Base-by-base conservation (phyloP, 92 coral and sea anemone genomes). In the Meandrina meandrites region DNA sequence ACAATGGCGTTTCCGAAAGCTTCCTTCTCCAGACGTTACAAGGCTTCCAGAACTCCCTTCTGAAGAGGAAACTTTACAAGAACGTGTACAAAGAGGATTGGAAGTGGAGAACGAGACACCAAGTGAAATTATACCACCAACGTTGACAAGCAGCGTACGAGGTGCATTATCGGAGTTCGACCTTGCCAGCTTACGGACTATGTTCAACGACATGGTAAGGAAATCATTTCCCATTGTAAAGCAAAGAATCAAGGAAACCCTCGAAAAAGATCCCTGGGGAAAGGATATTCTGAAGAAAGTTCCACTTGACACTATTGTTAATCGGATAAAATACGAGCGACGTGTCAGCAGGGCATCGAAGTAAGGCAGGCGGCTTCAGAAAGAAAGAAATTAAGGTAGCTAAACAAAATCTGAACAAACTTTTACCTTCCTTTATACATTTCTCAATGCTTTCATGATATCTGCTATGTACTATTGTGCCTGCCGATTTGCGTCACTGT, bases 1-100 rank as follows among this genome's bases (percentile, higher is more conserved):
- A 31, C 76, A 62, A 28, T 86, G 89, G 89, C 83, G 67, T 51
- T 86, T 35, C 82, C 70, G 66, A 36, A 91, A 45, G 85, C 75
- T 31, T 16, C 31, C 79, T 21, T 37, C 79, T 10, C 56, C 54
- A 22, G 27, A 40, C 14, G 5, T 57, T 40, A 18, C 10, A 74
- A 4, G 54, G 28, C 57, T 24, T 42, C 56, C 32, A n/a, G 8
- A 18, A 3, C 69, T 19, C 27, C 69, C 69, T 15, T n/a, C 34
- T 67, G 73, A 67, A 67, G 73, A 4, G 34, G 73, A 80, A 22
- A 80, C 84, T 28, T 72, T 81, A 1, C 22, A 81, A 37, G 54
- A 81, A 42, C 84, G 84, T 81, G 84, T 81, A 11, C 54, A 64
- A 64, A 81, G 84, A 60, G 30, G 60, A 50, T 27, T 81, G 62